A percentile compares a stretch with the other conserved stretches of the same genome.
Conservation (phyloP, 2,888 invertebrate genomes). For the Spodoptera exigua region DNA sequence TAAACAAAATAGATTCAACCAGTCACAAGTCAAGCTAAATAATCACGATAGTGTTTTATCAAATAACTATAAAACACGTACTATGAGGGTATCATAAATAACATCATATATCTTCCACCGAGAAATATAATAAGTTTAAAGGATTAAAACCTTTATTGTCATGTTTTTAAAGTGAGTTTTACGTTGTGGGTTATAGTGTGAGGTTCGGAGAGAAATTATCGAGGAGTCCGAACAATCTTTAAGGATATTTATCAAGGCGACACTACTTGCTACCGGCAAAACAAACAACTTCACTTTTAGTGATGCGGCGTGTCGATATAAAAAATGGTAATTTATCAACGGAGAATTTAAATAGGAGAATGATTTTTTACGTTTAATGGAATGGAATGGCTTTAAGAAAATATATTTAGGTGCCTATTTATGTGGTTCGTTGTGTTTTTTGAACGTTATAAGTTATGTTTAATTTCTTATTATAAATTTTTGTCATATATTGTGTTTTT, state of each 20-base stretch:
- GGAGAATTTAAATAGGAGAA: constrained; percentile 38
- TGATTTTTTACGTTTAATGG: constrained; percentile 33
- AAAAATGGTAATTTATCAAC: constrained; percentile 58
- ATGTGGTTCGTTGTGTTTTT: constrained; percentile 13
- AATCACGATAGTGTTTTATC: constrained; percentile 88
- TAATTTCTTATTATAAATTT: constrained; percentile 22
- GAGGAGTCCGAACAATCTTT: constrained; percentile 85
- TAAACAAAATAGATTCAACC: constrained; percentile 80
- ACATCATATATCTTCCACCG: constrained; percentile 71
- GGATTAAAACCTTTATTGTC: constrained; percentile 60
- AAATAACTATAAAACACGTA: constrained; percentile 87
- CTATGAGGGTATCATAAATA: constrained; percentile 84
- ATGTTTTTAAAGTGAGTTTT: constrained; percentile 59
- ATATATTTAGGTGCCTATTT: constrained; percentile 18
- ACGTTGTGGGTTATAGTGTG: constrained; percentile 66
- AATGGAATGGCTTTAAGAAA: constrained; percentile 20
- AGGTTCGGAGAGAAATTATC: constrained; percentile 84
- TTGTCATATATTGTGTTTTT: constrained; percentile 17
- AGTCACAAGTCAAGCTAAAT: constrained; percentile 84
- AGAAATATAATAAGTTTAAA: constrained; percentile 28
- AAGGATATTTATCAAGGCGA: constrained; percentile 88
- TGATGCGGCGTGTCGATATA: constrained; percentile 70
- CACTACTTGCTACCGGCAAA: constrained; percentile 88
- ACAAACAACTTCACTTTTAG: constrained; percentile 85
- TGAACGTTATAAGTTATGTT: constrained; percentile 39